Conservation (phyloP, 53 echinoderm and acorn worm species). For the Arbacia lixula region DNA sequence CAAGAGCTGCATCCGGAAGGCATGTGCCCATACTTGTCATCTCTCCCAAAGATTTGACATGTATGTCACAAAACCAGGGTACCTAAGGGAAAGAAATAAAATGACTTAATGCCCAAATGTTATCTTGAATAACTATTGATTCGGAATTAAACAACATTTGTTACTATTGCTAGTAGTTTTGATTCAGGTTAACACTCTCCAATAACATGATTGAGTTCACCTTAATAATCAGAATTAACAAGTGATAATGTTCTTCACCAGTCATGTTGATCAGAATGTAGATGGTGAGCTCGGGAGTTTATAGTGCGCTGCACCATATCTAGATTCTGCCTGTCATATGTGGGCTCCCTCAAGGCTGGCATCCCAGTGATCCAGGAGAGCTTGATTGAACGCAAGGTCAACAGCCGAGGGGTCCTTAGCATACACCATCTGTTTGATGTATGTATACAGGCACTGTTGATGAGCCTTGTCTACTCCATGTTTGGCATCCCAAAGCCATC, state of each 20-base stretch:
- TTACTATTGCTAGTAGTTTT: too few species aligned
- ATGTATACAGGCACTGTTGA: conserved; percentile 9
- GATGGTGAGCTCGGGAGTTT: too few species aligned
- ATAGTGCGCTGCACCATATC: too few species aligned
- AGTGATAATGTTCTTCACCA: too few species aligned
- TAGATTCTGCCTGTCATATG: too few species aligned
- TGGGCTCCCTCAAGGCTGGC: too few species aligned
- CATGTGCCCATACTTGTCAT: conserved; percentile 53
- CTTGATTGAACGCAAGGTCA: conserved; percentile 10
- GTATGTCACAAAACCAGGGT: conserved; percentile 40
- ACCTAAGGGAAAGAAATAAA: conserved; percentile 5
- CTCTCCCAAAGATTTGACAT: conserved; percentile 30
- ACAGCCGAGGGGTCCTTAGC: background rate
- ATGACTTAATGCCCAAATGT: too few species aligned
- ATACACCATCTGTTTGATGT: conserved; percentile 51
- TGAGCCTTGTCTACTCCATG: background rate
- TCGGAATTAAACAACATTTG: too few species aligned
- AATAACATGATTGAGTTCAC: background rate
- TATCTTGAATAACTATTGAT: too few species aligned
- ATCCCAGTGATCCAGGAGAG: too few species aligned
- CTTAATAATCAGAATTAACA: too few species aligned
- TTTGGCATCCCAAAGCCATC: conserved; percentile 67
- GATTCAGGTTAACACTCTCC: background rate
- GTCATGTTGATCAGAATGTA: too few species aligned
- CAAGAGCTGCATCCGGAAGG: conserved; percentile 31